Percentiles rank a stretch among this genome's conserved stretches.
These are phyloP conservation scores for Siphamia tubifer DNA, from an alignment of 2,113 vertebrate genomes.

Conservation along the genomic window DNA sequence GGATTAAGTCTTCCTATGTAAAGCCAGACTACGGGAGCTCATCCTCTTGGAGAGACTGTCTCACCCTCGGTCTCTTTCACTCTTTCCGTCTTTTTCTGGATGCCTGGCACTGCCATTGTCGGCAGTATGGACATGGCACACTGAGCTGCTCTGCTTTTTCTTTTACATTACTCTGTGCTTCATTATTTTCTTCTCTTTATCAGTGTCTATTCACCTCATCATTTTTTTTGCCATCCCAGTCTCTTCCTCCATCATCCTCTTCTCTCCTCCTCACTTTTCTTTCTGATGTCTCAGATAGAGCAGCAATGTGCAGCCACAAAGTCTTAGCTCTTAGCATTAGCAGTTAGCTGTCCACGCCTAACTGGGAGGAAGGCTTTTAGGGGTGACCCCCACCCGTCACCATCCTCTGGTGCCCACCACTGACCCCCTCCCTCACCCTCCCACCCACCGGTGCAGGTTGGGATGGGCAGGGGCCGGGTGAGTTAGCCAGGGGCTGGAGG, in stretches of 20 bases:
- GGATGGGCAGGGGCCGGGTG: constrained; percentile 57
- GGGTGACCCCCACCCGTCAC: constrained; percentile 20
- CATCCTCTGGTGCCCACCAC: constrained; percentile 1
- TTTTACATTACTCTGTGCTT: not conserved
- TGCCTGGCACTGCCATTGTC: constrained; percentile 44
- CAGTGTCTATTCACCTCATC: not conserved
- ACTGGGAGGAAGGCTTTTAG: constrained; percentile 16
- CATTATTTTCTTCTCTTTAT: not conserved
- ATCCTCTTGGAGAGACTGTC: constrained; percentile 45
- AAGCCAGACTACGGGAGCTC: constrained; percentile 61
- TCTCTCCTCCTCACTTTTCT: constrained; percentile 9
- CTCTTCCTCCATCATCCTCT: not conserved
- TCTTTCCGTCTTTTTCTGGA: constrained; percentile 3
- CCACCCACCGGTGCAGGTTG: constrained; percentile 22
- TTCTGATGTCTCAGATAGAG: constrained; percentile 55
- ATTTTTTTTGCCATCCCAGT: not conserved
- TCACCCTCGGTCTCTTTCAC: constrained; percentile 4
- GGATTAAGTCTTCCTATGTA: constrained; percentile 75
- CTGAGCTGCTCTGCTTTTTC: constrained; percentile 74
- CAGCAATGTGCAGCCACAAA: constrained; percentile 51
- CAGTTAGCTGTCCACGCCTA: constrained; percentile 47
- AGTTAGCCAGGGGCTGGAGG: constrained; percentile 67
- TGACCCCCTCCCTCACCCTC: not conserved
- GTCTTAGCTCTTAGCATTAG: constrained; percentile 66
- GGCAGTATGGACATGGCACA: constrained; percentile 70